Percentiles rank a stretch among this genome's conserved stretches.
phyloP scores from a whole-genome alignment of 1,140 invertebrate genomes.

The Globodera rostochiensis region DNA sequence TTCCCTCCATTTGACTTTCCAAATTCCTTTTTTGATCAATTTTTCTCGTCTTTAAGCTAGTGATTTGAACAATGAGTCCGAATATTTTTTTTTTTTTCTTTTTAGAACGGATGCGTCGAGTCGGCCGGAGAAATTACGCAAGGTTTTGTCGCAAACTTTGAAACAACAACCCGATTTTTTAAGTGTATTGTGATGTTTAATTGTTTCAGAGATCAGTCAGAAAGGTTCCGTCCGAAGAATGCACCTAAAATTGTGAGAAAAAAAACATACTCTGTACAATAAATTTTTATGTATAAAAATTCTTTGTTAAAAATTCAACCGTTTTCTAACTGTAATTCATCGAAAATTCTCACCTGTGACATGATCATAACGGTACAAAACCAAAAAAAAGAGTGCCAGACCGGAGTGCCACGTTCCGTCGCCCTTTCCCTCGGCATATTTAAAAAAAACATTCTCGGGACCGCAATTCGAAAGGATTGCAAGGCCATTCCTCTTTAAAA shows the following conservation, averaged over 20 bases:
- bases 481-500: too few relatives aligned
- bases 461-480: too few relatives aligned
- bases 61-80: background rate
- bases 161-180: background rate
- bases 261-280: background rate
- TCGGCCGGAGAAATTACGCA: constrained; percentile 8
- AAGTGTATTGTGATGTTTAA: background rate
- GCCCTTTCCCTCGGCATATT: too few relatives aligned
- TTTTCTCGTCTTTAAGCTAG: too few relatives aligned
- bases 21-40: too few relatives aligned
- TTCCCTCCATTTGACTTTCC: too few relatives aligned
- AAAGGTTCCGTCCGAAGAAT: background rate
- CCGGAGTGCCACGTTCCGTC: too few relatives aligned
- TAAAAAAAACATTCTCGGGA: too few relatives aligned
- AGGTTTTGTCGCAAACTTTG: background rate
- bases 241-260: background rate
- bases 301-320: background rate
- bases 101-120: constrained; percentile 25
- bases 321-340: too few relatives aligned
- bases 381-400: too few relatives aligned
- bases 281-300: background rate
- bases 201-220: background rate
- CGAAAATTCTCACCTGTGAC: too few relatives aligned
- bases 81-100: background rate
- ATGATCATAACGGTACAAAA: too few relatives aligned